Percentiles rank a stretch among this genome's conserved stretches.
These are phyloP conservation scores for Labeo rohita DNA, from an alignment of 2,113 vertebrate genomes.

Conservation along the genomic window DNA sequence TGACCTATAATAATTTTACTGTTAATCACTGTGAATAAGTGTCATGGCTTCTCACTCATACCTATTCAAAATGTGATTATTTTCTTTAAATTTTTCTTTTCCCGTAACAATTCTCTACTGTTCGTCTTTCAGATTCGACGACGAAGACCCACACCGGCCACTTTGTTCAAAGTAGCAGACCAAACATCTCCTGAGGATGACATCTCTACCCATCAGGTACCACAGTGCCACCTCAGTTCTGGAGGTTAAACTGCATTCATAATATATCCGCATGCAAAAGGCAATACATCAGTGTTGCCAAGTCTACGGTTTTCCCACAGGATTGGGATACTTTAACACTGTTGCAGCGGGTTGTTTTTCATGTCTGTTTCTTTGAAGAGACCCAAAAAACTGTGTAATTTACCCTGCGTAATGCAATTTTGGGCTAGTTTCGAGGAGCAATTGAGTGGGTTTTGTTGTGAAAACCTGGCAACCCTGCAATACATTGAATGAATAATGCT, in stretches of 20 bases:
- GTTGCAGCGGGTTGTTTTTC: no score
- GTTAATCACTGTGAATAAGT: not conserved
- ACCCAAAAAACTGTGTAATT: no score
- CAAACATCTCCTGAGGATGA: constrained; percentile 88
- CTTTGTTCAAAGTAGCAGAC: constrained; percentile 89
- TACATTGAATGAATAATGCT: not conserved
- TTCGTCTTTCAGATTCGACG: constrained; percentile 83
- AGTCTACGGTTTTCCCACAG: no score
- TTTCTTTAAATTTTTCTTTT: not conserved
- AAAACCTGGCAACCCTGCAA: no score
- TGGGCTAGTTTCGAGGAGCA: no score
- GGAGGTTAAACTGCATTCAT: constrained; percentile 34
- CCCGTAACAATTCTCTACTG: constrained; percentile 16
- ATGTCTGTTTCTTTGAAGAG: no score
- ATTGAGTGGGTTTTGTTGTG: no score
- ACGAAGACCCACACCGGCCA: constrained; percentile 90
- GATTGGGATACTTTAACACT: no score
- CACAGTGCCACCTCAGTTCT: constrained; percentile 19
- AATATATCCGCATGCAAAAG: not conserved
- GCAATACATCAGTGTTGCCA: no score
- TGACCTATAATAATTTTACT: not conserved
- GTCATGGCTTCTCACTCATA: not conserved
- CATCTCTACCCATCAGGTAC: constrained; percentile 77
- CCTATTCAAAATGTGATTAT: not conserved
- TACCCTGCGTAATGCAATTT: no score